phyloP scores from a whole-genome alignment of 2,888 invertebrate genomes.

The Drosophila quinaria region DNA sequence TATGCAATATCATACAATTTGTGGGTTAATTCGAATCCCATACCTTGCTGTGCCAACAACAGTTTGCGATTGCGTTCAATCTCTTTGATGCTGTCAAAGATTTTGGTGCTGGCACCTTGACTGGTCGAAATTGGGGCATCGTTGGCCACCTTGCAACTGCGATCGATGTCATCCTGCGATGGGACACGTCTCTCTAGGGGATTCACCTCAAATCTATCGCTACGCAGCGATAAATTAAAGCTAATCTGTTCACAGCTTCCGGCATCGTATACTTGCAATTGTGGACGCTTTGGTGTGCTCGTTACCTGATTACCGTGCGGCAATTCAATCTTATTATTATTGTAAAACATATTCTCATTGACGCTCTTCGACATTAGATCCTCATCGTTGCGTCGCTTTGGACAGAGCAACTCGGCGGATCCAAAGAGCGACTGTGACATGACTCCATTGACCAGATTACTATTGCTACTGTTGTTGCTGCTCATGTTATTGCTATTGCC shows the following conservation, averaged over 20 bases:
- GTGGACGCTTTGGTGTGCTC: constrained; percentile 81
- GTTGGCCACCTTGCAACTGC: constrained; percentile 95
- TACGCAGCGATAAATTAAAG: constrained; percentile 84
- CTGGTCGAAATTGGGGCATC: constrained; percentile 92
- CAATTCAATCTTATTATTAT: constrained; percentile 84
- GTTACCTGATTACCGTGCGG: constrained; percentile 59
- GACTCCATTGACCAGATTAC: constrained; percentile 73
- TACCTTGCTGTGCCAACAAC: constrained; percentile 96
- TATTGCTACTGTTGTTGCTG: constrained; percentile 20
- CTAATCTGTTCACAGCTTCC: constrained; percentile 79
- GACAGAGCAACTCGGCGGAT: constrained; percentile 84
- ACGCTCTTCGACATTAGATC: constrained; percentile 85
- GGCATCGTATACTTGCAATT: constrained; percentile 77
- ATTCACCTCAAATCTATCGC: constrained; percentile 85
- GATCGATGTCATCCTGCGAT: constrained; percentile 94
- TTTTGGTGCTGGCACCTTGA: constrained; percentile 90
- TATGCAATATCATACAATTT: too few relatives aligned
- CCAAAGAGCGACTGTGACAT: constrained; percentile 85
- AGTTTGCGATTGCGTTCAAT: constrained; percentile 94
- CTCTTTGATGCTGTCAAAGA: constrained; percentile 94
- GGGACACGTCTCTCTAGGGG: constrained; percentile 87
- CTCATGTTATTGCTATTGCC: background rate
- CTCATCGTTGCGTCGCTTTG: constrained; percentile 75
- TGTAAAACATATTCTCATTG: constrained; percentile 85
- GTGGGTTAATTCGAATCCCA: too few relatives aligned